Evolutionary conservation across 2,888 invertebrate species (phyloP), one percentile per base, ranked within the genome.

Genomic region (Nomada lathburiana): DNA sequence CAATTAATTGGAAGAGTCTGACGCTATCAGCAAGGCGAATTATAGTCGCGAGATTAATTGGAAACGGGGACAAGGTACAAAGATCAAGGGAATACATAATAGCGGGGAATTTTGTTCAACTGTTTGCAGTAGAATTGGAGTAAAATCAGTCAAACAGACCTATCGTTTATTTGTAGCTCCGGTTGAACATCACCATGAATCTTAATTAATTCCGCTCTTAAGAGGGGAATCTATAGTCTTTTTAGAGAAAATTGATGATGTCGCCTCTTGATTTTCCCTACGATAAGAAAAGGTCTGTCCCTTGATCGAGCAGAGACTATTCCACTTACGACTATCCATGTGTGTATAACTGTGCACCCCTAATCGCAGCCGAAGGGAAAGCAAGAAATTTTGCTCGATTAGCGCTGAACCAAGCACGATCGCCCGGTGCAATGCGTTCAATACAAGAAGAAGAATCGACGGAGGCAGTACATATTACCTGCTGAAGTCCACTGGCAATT

Each of bases 401-500:
- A 68, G 23, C 53, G 7, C 10, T 36, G 29, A 20, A 10, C 10
- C 20, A 16, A 20, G 36, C 29, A 65, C n/a, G 52, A 52, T 52
- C 16, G 11, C 2, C 11, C 4, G 20, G 18, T 7, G 11, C 10
- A 18, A 16, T 11, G 2, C 36, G 36, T 36, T 36, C 36, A 36
- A 7, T 36, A 36, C 4, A 26, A 47, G 3, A 50, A 36, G n/a
- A 11, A 7, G 52, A 13, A 5, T 20, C 20, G 18, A 52, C 36
- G 29, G 29, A 20, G 7, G 20, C 42, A 18, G 4, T 77, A 83
- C 36, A 36, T 36, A 36, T 36, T 36, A 77, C 70, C 81, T 77
- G 80, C 77, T 86, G 76, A 83, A 80, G 80, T 73, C 64, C 64
- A 47, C 36, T 29, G 47, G 65, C 63, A 63, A 72, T 81, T 83